phyloP scores from a whole-genome alignment of 2,113 vertebrate species.

The Edolisoma coerulescens region DNA sequence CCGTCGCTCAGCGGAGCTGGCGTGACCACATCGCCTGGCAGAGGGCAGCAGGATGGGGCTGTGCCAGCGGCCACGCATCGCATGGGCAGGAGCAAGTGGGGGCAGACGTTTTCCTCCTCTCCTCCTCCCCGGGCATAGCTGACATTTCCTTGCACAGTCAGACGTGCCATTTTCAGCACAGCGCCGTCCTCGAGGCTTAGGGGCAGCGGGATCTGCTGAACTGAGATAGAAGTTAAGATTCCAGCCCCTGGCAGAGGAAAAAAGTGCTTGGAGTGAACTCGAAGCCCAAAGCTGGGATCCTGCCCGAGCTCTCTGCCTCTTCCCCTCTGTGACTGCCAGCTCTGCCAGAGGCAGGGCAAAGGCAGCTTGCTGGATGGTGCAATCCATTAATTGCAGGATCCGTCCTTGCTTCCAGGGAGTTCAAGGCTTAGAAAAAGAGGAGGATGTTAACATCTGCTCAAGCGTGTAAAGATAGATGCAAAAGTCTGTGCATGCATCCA shows the following conservation, averaged over 20 bases:
- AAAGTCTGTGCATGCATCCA: rapidly evolving
- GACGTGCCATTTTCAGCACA: neutral
- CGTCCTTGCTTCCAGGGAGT: neutral
- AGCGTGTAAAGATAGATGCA: neutral
- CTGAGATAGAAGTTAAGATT: rapidly evolving
- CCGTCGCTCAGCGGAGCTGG: rapidly evolving
- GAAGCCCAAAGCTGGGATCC: neutral
- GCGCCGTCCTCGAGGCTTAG: neutral
- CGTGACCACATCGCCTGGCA: neutral
- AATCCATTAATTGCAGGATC: neutral
- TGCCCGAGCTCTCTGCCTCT: neutral
- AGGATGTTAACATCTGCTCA: neutral
- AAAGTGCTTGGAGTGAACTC: neutral
- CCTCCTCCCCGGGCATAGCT: neutral
- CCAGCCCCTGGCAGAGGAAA: neutral
- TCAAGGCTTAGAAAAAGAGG: neutral
- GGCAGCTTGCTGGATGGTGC: neutral
- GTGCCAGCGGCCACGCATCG: rapidly evolving
- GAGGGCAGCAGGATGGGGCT: neutral
- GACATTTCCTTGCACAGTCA: neutral
- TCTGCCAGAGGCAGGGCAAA: neutral
- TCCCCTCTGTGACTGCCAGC: neutral
- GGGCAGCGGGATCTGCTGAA: neutral
- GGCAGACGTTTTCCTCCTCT: neutral
- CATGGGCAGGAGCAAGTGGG: neutral